Percentiles rank a stretch among this genome's conserved stretches.
Evolutionary conservation across 1,140 invertebrate genomes (phyloP).

Genomic region (Episyrphus balteatus): DNA sequence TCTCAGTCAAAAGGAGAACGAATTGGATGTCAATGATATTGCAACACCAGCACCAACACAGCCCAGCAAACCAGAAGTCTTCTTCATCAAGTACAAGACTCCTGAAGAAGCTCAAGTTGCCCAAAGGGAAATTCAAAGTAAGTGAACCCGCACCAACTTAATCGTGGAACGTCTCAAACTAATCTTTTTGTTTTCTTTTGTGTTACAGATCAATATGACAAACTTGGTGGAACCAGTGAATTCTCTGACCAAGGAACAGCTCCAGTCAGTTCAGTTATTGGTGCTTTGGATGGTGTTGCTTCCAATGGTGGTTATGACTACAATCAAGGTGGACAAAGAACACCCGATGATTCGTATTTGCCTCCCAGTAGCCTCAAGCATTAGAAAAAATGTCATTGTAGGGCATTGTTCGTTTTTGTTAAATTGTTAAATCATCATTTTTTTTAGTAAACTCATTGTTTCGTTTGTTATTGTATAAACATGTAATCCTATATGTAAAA

Average conservation of each 20-base stretch:
- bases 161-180: neutral
- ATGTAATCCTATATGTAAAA: too few relatives aligned
- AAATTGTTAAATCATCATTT: too few relatives aligned
- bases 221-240: slow-evolving; percentile 31
- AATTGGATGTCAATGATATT: slow-evolving; percentile 49
- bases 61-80: slow-evolving; percentile 62
- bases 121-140: slow-evolving; percentile 33
- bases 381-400: too few relatives aligned
- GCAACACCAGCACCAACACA: slow-evolving; percentile 61
- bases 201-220: slow-evolving; percentile 26
- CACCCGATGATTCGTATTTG: too few relatives aligned
- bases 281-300: slow-evolving; percentile 28
- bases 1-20: slow-evolving; percentile 61
- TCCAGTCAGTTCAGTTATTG: slow-evolving; percentile 30
- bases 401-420: too few relatives aligned
- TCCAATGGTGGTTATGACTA: slow-evolving; percentile 34
- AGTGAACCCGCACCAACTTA: neutral
- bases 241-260: slow-evolving; percentile 30
- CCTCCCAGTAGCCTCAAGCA: too few relatives aligned
- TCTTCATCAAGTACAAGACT: slow-evolving; percentile 64
- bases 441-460: too few relatives aligned
- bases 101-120: slow-evolving; percentile 42
- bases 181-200: neutral
- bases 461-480: too few relatives aligned
- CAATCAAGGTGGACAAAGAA: slow-evolving; percentile 8